A percentile compares a stretch with the other conserved stretches of the same genome.
Conservation (phyloP, 1,140 invertebrate genomes). For the Galleria mellonella region DNA sequence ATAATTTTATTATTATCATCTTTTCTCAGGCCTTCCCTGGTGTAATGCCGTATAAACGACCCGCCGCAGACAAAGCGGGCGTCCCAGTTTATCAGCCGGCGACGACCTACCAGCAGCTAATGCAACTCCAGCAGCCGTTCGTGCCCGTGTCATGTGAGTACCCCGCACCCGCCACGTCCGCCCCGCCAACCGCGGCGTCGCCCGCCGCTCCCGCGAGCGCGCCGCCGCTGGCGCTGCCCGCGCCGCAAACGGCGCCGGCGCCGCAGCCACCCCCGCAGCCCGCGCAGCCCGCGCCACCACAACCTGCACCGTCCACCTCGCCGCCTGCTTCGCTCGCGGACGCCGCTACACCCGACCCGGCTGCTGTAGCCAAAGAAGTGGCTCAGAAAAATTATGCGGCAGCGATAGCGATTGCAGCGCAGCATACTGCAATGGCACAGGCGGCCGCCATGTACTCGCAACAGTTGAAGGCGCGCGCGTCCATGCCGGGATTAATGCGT, state of each 20-base stretch:
- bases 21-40: slow-evolving; percentile 90
- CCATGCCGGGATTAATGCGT: slow-evolving; percentile 52
- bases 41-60: slow-evolving; percentile 93
- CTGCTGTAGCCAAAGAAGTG: slow-evolving; percentile 81
- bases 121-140: slow-evolving; percentile 95
- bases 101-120: slow-evolving; percentile 95
- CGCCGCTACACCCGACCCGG: slow-evolving; percentile 61
- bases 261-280: slow-evolving; percentile 28
- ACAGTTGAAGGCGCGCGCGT: slow-evolving; percentile 77
- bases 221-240: slow-evolving; percentile 47
- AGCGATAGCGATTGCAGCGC: slow-evolving; percentile 52
- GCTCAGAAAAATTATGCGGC: slow-evolving; percentile 86
- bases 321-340: slow-evolving; percentile 25
- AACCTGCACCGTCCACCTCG: slow-evolving; percentile 49
- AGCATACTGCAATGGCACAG: slow-evolving; percentile 63
- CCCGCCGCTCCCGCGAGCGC: slow-evolving; percentile 12
- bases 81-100: slow-evolving; percentile 96
- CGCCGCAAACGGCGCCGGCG: slow-evolving; percentile 32
- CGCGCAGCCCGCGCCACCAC: slow-evolving; percentile 45
- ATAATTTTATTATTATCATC: slow-evolving; percentile 1
- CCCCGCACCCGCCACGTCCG: slow-evolving; percentile 81
- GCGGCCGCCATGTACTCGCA: slow-evolving; percentile 86
- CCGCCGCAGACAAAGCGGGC: slow-evolving; percentile 95
- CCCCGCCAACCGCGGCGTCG: slow-evolving; percentile 64
- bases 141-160: slow-evolving; percentile 95